Base-by-base conservation (phyloP, 2,888 invertebrate genomes). In the Sisyra nigra region DNA sequence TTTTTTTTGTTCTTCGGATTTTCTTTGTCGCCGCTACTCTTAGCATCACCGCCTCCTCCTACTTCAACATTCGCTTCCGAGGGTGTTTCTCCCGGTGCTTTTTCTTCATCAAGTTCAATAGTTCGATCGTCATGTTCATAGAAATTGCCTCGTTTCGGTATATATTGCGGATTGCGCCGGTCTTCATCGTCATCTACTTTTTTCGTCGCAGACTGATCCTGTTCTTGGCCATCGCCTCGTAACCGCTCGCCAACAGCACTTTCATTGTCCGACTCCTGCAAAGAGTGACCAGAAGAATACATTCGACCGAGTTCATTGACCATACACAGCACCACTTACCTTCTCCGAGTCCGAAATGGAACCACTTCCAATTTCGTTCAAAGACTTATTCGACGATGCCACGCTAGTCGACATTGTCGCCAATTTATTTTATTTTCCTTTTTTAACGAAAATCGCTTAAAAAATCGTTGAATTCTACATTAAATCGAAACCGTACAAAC, bases 41-140 rank as follows among this genome's bases (percentile, higher is more conserved):
- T 34, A 45, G 60, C 60, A 14, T 63, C 61, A 13, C 44, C 44
- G 24, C 5, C 24, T 5, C 24, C 24, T 5, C 24, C 24, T 24
- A 24, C 24, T 14, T 37, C 37, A 18, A 3, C 17, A 6, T 13
- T 18, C 8, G 17, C 18, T 7, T 24, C 24, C 24, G 7, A 7
- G 4, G 18, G n/a, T 47, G 60, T 58, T 29, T 57, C 56, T 30
- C 48, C 45, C 29, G 58, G 59, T 5, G 46, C 50, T 44, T 48
- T 48, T 33, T 53, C 53, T 45, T 49, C 45, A 44, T 50, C 53
- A 48, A 47, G 76, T 39, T 80, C 81, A 14, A 78, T 77, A 4
- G 86, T 87, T 48, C 92, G 69, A 56, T 91, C 89, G 57, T 96
- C 96, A 55, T 96, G 96, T 53, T 96, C 96, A 55, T 96, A 96